These are phyloP conservation scores for Gnathonemus longibarbis DNA, from an alignment of 2,113 vertebrate genomes.

Conservation along the genomic window DNA sequence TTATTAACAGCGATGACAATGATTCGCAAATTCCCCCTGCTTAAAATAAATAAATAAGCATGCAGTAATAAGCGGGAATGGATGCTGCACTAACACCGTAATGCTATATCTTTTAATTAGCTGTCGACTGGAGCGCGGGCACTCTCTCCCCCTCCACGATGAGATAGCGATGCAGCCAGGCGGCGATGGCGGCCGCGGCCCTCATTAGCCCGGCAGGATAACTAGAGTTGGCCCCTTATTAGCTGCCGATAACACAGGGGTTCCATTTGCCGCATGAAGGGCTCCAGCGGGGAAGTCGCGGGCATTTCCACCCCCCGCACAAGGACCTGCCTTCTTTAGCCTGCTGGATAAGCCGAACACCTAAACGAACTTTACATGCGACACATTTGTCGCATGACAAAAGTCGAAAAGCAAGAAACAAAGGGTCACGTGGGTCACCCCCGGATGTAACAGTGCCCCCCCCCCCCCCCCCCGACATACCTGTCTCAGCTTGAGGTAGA, in stretches of 20 bases:
- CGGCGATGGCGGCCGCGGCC: conserved; percentile 38
- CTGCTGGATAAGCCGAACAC: neutral
- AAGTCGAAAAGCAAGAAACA: neutral
- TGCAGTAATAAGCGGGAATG: conserved; percentile 34
- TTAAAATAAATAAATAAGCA: conserved; percentile 32
- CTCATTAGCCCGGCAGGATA: conserved; percentile 66
- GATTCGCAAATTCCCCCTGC: conserved; percentile 27
- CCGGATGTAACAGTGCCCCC: neutral
- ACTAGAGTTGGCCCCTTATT: conserved; percentile 47
- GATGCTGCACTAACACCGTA: conserved; percentile 38
- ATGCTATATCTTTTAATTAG: conserved; percentile 70
- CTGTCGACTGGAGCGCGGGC: conserved; percentile 55
- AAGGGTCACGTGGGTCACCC: neutral
- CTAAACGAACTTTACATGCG: neutral
- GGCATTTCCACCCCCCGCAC: neutral
- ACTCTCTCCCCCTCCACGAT: conserved; percentile 52
- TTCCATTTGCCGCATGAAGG: conserved; percentile 34
- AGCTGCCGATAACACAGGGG: conserved; percentile 38
- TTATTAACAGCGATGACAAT: conserved; percentile 28
- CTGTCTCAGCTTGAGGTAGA: conserved; percentile 89
- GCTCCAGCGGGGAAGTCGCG: conserved; percentile 13
- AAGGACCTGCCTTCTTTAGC: neutral
- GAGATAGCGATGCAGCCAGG: conserved; percentile 63
- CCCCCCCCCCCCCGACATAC: conserved; percentile 49
- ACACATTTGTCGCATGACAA: neutral